phyloP scores from a whole-genome alignment of 2,888 invertebrate species.

The Strigamia crassipes region DNA sequence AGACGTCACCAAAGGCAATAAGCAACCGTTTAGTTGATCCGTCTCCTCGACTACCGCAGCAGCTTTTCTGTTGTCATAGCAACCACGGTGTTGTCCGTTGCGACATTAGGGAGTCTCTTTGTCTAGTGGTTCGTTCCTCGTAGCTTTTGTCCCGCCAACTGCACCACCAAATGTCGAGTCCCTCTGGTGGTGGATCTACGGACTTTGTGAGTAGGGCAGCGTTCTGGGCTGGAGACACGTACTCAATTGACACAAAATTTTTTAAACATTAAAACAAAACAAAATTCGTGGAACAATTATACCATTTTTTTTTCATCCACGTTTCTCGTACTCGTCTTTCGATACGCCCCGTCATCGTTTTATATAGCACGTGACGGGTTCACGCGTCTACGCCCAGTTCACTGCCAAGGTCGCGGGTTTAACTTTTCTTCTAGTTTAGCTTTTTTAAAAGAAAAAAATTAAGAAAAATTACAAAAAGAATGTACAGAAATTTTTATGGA shows the following conservation, averaged over 20 bases:
- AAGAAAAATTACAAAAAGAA: slow-evolving; percentile 24
- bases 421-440: slow-evolving; percentile 43
- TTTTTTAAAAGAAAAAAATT: slow-evolving; percentile 15
- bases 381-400: slow-evolving; percentile 43
- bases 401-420: slow-evolving; percentile 48
- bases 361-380: neutral
- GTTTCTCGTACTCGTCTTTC: slow-evolving; percentile 21
- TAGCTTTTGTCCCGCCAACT: slow-evolving; percentile 16
- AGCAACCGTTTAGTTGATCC: slow-evolving; percentile 21
- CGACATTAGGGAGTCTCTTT: slow-evolving; percentile 16
- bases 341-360: slow-evolving; percentile 21
- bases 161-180: slow-evolving; percentile 21
- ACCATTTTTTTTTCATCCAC: slow-evolving; percentile 12
- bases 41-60: slow-evolving; percentile 16
- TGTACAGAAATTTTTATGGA: slow-evolving; percentile 44
- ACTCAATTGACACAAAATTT: neutral
- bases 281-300: slow-evolving; percentile 12
- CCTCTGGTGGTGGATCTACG: slow-evolving; percentile 16
- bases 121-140: slow-evolving; percentile 17
- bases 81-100: slow-evolving; percentile 21
- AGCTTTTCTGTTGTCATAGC: slow-evolving; percentile 16
- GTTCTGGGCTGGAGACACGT: slow-evolving; percentile 14
- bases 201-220: slow-evolving; percentile 21
- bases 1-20: slow-evolving; percentile 15
- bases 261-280: neutral